Evolutionary conservation across 2,888 invertebrate species (phyloP), one percentile per base, ranked within the genome.

Genomic region (Caenorhabditis afra): DNA sequence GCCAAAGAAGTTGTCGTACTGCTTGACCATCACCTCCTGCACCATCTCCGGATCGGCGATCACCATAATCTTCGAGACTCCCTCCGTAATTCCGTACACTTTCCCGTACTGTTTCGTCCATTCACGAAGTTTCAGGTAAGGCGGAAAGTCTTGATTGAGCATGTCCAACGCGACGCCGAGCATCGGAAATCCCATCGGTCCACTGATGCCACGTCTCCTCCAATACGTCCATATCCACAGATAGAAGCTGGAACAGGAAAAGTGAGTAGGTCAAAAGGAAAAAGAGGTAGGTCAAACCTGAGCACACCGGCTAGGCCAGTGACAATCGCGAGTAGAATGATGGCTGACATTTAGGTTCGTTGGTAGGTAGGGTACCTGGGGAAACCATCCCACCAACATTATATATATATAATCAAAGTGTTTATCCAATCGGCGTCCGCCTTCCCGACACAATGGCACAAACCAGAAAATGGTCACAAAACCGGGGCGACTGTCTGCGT

Each of bases 1-100:
- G 0, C 90, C 90, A 66, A 91, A 90, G 82, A 92, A 92, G 55
- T 88, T 87, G 58, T 89, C 89, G 79, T 91, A 92, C 77, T 91
- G 90, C 81, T 91, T 91, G 41, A 91, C 86, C 68, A 91, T 90
- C 7, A 92, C 88, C 67, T 91, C 91, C 29, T 91, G 88, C 16
- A 91, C 79, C 37, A 91, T 71, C n/a, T 90, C 90, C 5, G 90
- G 87, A 79, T 92, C 91, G 35, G 91, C 89, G 2, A 91, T 90
- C 2, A 91, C 91, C 20, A 92, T 75, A 0, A 90, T 23, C 49
- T 85, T 85, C 10, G 53, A 39, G 44, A 79, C 39, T 22, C 88
- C 88, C 50, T 85, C 83, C 8, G 79, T 70, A 23, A 84, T 59
- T 10, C 85, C 85, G 61, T 75, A 83, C 2, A 81, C 76, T 50